Evolutionary conservation across 2,797 vertebrate genomes (phyloP).

Genomic region (Tadarida brasiliensis): DNA sequence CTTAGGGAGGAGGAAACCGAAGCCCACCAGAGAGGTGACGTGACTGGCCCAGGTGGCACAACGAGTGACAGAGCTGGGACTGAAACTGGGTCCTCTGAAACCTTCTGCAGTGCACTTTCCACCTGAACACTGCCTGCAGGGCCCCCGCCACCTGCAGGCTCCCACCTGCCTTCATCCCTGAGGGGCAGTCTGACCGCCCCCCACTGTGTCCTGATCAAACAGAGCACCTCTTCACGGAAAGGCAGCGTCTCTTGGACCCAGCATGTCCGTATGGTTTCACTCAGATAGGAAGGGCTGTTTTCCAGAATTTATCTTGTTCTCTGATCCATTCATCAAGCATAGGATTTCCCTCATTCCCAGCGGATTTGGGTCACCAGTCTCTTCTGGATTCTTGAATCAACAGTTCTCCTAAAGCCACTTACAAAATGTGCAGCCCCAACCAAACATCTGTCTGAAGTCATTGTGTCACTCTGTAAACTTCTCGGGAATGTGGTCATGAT

Average conservation of each 20-base stretch:
- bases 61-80: neutral
- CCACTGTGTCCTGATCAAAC: no score
- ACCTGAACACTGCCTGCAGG: neutral
- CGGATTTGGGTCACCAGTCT: neutral
- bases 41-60: neutral
- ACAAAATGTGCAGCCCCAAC: neutral
- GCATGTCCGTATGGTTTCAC: neutral
- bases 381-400: neutral
- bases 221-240: neutral
- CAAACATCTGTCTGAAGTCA: neutral
- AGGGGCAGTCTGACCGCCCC: neutral
- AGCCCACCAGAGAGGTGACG: neutral
- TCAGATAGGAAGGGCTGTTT: neutral
- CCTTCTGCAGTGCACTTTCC: neutral
- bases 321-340: neutral
- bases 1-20: neutral
- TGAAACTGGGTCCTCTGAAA: neutral
- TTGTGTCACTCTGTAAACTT: neutral
- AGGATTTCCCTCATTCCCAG: conserved; percentile 1
- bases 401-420: neutral
- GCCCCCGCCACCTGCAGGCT: neutral
- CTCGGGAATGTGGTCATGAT: neutral
- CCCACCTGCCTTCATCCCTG: neutral
- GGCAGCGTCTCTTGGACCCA: no score
- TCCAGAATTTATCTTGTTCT: neutral